Evolutionary conservation across 2,113 vertebrate species (phyloP).

Genomic region (Thalassoma bifasciatum): DNA sequence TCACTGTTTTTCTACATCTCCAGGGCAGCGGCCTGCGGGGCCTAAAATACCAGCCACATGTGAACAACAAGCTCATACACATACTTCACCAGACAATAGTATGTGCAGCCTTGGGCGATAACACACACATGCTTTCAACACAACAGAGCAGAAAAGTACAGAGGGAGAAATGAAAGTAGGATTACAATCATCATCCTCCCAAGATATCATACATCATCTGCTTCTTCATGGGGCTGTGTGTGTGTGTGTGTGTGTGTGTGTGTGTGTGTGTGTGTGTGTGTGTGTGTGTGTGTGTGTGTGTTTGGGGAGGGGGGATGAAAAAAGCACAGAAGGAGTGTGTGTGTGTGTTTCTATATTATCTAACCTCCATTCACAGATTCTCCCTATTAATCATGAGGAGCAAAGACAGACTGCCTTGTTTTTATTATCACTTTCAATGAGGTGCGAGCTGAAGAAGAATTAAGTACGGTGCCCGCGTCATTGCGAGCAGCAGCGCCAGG

Average conservation of each 20-base stretch:
- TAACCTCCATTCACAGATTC: conserved; percentile 69
- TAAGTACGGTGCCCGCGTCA: conserved; percentile 35
- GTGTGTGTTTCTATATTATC: conserved; percentile 45
- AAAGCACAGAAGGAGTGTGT: conserved; percentile 11
- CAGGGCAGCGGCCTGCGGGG: conserved; percentile 22
- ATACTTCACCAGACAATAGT: neutral
- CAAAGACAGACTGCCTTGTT: conserved; percentile 69
- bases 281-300: conserved; percentile 1
- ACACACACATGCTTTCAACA: conserved; percentile 29
- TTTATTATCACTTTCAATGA: conserved; percentile 77
- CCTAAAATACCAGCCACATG: conserved; percentile 30
- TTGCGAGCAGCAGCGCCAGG: conserved; percentile 34
- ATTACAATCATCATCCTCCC: conserved; percentile 56
- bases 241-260: conserved; percentile 10
- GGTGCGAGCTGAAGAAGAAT: conserved; percentile 31
- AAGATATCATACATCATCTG: conserved; percentile 44
- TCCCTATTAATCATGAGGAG: conserved; percentile 74
- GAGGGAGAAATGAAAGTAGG: conserved; percentile 40
- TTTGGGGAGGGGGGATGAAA: no score
- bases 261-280: conserved; percentile 6
- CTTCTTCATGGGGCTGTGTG: conserved; percentile 19
- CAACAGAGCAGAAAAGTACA: conserved; percentile 27
- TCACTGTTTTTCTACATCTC: conserved; percentile 46
- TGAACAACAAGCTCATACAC: conserved; percentile 25
- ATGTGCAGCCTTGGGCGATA: conserved; percentile 12